Percentiles rank a stretch among this genome's conserved stretches.
phyloP scores from a whole-genome alignment of 2,797 vertebrate species.

The Emydoidea blandingii region DNA sequence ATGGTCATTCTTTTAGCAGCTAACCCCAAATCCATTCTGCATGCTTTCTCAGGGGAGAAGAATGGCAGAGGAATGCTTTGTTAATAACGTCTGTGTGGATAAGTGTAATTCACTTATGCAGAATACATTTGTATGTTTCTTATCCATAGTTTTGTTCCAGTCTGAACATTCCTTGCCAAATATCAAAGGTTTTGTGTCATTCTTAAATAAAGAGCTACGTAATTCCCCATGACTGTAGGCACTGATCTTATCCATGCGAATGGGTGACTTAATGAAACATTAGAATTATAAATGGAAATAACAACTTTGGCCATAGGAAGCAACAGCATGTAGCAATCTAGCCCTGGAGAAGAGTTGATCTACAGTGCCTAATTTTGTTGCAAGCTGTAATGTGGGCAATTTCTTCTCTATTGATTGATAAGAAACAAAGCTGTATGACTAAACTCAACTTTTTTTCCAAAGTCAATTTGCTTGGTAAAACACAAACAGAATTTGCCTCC shows the following conservation, averaged over 20 bases:
- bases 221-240: conserved; percentile 58
- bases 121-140: conserved; percentile 50
- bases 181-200: conserved; percentile 72
- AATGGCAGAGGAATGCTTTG: neutral
- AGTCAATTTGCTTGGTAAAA: conserved; percentile 45
- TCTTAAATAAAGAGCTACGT: conserved; percentile 58
- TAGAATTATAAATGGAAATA: conserved; percentile 69
- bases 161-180: conserved; percentile 64
- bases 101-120: conserved; percentile 4
- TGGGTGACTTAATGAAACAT: conserved; percentile 72
- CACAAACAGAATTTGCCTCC: conserved; percentile 54
- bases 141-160: conserved; percentile 35
- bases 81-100: conserved; percentile 27
- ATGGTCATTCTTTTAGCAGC: conserved; percentile 11
- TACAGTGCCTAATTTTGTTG: conserved; percentile 45
- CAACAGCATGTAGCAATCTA: conserved; percentile 43
- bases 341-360: conserved; percentile 53
- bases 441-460: conserved; percentile 50
- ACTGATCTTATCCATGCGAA: conserved; percentile 67
- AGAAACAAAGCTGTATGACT: conserved; percentile 64
- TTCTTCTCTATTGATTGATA: conserved; percentile 47
- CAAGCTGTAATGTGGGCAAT: conserved; percentile 36
- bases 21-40: neutral
- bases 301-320: conserved; percentile 66
- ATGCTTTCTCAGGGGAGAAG: conserved; percentile 45